Conservation (phyloP, 2,797 vertebrate species). For the Centroberyx gerrardi region DNA sequence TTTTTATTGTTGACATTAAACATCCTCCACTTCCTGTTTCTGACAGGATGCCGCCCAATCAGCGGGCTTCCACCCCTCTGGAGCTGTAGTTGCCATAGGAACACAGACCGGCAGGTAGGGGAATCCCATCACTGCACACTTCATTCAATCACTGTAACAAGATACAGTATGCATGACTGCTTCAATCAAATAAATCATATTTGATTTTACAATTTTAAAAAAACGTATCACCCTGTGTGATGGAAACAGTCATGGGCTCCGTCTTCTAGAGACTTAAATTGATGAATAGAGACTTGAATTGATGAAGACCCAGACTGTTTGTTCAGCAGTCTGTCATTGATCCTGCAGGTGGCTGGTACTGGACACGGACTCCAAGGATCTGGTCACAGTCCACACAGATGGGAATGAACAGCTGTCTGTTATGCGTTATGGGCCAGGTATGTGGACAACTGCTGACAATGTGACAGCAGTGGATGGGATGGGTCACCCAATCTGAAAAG, state of each 20-base stretch:
- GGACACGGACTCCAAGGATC: slow-evolving; percentile 96
- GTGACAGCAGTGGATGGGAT: too few species aligned
- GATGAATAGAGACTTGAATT: too few species aligned
- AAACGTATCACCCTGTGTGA: too few species aligned
- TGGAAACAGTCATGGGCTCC: too few species aligned
- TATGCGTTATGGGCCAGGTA: slow-evolving; percentile 95
- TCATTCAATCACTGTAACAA: not conserved
- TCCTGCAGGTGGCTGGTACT: slow-evolving; percentile 96
- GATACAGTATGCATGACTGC: not conserved
- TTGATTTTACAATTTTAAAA: too few species aligned
- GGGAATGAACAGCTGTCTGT: slow-evolving; percentile 98
- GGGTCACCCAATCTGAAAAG: too few species aligned
- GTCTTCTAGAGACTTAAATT: too few species aligned
- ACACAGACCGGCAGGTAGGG: slow-evolving; percentile 94
- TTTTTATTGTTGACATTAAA: not conserved
- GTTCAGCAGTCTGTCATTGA: slow-evolving; percentile 19
- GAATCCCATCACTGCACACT: not conserved
- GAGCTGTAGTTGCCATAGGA: slow-evolving; percentile 95
- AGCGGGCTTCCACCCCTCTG: slow-evolving; percentile 96
- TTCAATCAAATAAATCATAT: not conserved
- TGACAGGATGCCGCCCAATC: slow-evolving; percentile 95
- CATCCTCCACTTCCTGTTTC: slow-evolving; percentile 8
- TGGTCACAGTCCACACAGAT: slow-evolving; percentile 97
- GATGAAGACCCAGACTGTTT: not conserved
- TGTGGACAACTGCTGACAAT: not conserved